phyloP scores from a whole-genome alignment of 1,140 invertebrate genomes.

The Aphis craccivora region DNA sequence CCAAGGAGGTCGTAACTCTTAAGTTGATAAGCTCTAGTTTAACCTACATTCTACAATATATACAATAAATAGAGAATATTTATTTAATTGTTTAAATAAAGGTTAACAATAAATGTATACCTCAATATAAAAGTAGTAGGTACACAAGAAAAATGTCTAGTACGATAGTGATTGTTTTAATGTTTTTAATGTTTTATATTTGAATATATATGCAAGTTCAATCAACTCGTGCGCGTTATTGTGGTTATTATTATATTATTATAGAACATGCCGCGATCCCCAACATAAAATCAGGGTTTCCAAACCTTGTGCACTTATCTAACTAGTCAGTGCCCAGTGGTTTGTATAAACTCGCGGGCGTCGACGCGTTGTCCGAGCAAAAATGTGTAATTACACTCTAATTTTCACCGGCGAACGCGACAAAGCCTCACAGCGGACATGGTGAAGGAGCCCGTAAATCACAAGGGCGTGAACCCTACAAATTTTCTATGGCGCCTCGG shows the following conservation, averaged over 20 bases:
- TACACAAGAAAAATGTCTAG: neutral
- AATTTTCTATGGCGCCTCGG: constrained; percentile 7
- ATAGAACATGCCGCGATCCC: neutral
- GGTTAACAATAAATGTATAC: neutral
- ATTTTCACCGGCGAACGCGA: neutral
- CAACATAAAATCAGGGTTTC: neutral
- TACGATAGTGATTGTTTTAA: neutral
- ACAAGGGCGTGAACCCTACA: constrained; percentile 42
- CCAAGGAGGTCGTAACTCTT: too few relatives aligned
- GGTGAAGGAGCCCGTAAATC: constrained; percentile 33
- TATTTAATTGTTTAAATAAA: neutral
- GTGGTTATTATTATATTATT: neutral
- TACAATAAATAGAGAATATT: neutral
- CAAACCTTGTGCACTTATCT: neutral
- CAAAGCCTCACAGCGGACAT: neutral
- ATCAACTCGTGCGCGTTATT: neutral
- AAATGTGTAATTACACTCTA: constrained; percentile 46
- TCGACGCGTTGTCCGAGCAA: neutral
- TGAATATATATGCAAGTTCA: neutral
- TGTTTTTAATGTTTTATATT: neutral
- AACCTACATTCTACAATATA: too few relatives aligned
- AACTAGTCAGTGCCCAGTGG: too few relatives aligned
- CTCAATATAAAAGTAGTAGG: neutral
- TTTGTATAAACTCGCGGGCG: neutral
- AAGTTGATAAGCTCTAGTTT: too few relatives aligned